Percentiles rank a stretch among this genome's conserved stretches.
phyloP scores from a whole-genome alignment of 1,140 invertebrate species.

The Drosophila pseudoobscura region DNA sequence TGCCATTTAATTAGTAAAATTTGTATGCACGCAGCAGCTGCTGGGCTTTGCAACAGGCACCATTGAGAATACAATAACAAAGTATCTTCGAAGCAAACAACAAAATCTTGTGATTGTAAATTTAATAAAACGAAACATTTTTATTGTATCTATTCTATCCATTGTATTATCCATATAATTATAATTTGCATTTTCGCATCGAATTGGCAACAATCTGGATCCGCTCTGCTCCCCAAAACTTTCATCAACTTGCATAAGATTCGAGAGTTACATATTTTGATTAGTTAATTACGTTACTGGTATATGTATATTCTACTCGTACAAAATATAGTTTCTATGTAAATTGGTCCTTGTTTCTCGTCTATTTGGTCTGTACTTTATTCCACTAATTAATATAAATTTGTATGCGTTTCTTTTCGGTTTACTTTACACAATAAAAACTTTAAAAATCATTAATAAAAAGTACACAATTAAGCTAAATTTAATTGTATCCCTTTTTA shows the following conservation, averaged over 20 bases:
- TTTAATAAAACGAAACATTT: constrained; percentile 70
- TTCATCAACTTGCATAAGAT: constrained; percentile 21
- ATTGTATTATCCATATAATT: constrained; percentile 45
- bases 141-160: constrained; percentile 62
- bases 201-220: constrained; percentile 26
- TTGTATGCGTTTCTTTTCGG: constrained; percentile 41
- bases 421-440: constrained; percentile 68
- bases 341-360: constrained; percentile 37
- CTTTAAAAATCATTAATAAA: constrained; percentile 47
- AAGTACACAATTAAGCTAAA: constrained; percentile 20
- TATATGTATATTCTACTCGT: constrained; percentile 37
- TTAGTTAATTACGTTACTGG: constrained; percentile 46
- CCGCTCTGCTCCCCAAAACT: constrained; percentile 32
- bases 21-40: constrained; percentile 61
- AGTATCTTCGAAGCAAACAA: constrained; percentile 45
- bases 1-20: constrained; percentile 75
- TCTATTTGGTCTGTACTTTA: constrained; percentile 41
- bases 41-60: constrained; percentile 34
- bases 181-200: constrained; percentile 26
- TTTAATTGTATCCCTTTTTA: background rate
- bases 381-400: constrained; percentile 40
- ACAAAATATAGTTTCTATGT: constrained; percentile 56
- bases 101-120: constrained; percentile 79
- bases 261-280: constrained; percentile 37
- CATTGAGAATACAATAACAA: constrained; percentile 46